These are phyloP conservation scores for Atlantisia rogersi DNA, from an alignment of 2,113 vertebrate genomes.

Conservation along the genomic window DNA sequence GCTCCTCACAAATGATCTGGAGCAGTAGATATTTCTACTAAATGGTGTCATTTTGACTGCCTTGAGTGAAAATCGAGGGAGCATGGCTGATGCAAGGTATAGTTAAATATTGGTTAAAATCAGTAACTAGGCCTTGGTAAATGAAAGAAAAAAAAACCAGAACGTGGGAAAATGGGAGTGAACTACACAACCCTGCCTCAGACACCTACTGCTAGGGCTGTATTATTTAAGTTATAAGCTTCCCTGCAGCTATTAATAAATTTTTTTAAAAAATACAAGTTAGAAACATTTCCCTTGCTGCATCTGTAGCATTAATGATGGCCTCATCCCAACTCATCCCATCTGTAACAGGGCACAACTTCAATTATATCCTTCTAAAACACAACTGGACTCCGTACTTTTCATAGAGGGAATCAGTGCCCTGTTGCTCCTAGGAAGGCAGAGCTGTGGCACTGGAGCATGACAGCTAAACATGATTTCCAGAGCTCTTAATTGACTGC, in stretches of 20 bases:
- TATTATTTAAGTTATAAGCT: background rate
- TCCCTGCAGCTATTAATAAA: background rate
- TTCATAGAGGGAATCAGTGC: background rate
- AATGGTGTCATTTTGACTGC: background rate
- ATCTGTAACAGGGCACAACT: background rate
- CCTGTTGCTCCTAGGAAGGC: background rate
- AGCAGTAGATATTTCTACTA: background rate
- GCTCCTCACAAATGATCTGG: background rate
- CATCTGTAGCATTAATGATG: background rate
- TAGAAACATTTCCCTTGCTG: background rate
- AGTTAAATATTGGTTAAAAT: background rate
- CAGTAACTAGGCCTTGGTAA: background rate
- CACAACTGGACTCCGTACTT: background rate
- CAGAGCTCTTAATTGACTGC: slow-evolving; percentile 41
- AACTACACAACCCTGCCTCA: background rate
- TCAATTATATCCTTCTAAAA: background rate
- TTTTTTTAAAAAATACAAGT: background rate
- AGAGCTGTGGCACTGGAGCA: background rate
- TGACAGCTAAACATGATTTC: background rate
- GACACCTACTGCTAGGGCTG: background rate
- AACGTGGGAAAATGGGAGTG: background rate
- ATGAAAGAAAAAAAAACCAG: background rate
- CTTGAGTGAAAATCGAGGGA: background rate
- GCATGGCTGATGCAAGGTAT: background rate
- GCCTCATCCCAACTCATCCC: background rate